Evolutionary conservation across 2,888 invertebrate genomes (phyloP).

Genomic region (Neocrepidodera transversa): DNA sequence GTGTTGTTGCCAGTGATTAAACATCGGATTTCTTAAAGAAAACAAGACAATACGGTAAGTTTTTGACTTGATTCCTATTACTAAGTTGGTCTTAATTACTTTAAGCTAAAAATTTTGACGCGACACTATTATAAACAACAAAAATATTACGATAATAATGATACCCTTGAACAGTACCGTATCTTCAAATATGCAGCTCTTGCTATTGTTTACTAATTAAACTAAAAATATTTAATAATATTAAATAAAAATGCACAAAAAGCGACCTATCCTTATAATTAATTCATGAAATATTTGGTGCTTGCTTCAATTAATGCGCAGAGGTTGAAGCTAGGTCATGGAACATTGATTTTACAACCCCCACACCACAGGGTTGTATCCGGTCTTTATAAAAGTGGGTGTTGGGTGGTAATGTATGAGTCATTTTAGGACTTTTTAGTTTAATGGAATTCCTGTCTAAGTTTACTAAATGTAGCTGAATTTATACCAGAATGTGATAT

Average conservation of each 20-base stretch:
- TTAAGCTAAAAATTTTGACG: neutral
- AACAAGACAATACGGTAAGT: conserved; percentile 40
- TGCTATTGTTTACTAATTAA: too few relatives aligned
- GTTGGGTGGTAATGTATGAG: conserved; percentile 21
- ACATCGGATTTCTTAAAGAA: conserved; percentile 34
- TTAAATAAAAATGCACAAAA: neutral
- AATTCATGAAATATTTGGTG: neutral
- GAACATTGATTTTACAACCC: conserved; percentile 46
- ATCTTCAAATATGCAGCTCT: neutral
- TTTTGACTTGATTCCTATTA: neutral
- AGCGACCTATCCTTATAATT: neutral
- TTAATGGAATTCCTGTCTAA: conserved; percentile 23
- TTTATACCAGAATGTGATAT: conserved; percentile 2
- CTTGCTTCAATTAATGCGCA: conserved; percentile 29
- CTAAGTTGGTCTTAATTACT: neutral
- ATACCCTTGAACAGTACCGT: neutral
- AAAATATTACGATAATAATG: neutral
- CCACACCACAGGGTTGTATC: conserved; percentile 39
- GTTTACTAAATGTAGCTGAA: conserved; percentile 2
- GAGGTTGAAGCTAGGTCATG: conserved; percentile 44
- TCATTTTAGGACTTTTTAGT: conserved; percentile 19
- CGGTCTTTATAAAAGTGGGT: conserved; percentile 11
- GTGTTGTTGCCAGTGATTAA: conserved; percentile 39
- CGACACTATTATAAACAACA: neutral
- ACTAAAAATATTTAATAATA: too few relatives aligned